Evolutionary conservation across 2,888 invertebrate genomes (phyloP).

Genomic region (Acleris holmiana): DNA sequence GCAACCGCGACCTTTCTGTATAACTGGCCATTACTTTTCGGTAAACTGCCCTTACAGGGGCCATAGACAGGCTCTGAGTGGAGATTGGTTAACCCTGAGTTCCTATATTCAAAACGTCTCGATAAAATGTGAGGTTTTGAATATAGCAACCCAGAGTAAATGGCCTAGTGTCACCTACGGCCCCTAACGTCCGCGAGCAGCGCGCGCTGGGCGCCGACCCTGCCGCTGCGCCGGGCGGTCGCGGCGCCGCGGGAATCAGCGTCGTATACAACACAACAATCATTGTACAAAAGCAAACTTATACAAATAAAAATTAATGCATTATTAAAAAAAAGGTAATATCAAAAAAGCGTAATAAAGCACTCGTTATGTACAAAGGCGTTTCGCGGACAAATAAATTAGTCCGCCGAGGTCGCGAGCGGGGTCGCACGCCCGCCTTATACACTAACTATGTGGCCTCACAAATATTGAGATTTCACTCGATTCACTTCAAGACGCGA

Average conservation of each 20-base stretch:
- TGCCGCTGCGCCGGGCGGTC: no score
- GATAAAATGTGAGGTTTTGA: no score
- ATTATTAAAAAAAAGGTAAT: conserved; percentile 62
- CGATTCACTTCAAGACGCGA: not conserved
- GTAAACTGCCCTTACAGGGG: not conserved
- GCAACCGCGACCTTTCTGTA: not conserved
- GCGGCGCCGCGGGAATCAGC: conserved; percentile 6
- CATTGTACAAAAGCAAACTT: conserved; percentile 61
- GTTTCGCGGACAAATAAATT: conserved; percentile 8
- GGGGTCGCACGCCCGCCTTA: no score
- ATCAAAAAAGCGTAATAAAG: conserved; percentile 80
- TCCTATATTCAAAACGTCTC: no score
- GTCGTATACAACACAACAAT: conserved; percentile 36
- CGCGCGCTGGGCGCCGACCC: no score
- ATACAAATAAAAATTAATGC: conserved; percentile 56
- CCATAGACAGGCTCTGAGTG: not conserved
- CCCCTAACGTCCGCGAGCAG: no score
- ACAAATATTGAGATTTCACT: conserved; percentile 3
- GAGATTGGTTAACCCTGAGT: no score
- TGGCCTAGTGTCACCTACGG: no score
- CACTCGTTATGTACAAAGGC: conserved; percentile 74
- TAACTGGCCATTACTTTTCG: conserved; percentile 1
- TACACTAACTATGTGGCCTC: conserved; percentile 1
- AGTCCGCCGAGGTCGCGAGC: not conserved
- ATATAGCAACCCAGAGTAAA: no score